Percentiles rank a stretch among this genome's conserved stretches.
Evolutionary conservation across 2,113 vertebrate genomes (phyloP).

Genomic region (Pangasianodon gigas): DNA sequence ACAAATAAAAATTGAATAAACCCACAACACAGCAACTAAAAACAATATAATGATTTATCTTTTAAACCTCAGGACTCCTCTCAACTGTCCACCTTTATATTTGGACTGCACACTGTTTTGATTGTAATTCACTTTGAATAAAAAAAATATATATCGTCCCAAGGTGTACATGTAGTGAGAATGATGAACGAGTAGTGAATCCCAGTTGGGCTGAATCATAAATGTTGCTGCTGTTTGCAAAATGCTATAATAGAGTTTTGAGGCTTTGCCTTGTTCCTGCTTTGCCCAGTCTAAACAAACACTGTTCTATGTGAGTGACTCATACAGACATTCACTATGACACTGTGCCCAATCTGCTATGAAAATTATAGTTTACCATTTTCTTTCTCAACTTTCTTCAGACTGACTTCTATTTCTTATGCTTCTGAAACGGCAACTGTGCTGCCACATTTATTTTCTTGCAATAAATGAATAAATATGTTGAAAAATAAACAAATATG

Average conservation of each 20-base stretch:
- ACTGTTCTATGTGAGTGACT: not conserved
- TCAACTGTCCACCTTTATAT: not conserved
- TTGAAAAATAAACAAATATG: not conserved
- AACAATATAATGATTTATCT: not conserved
- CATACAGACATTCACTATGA: not conserved
- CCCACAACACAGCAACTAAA: not conserved
- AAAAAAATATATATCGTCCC: not conserved
- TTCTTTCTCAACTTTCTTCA: constrained; percentile 3
- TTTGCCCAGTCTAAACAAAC: constrained; percentile 2
- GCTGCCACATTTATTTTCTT: not conserved
- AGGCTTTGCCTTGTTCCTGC: not conserved
- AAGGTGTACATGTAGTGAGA: not conserved
- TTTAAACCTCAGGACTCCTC: not conserved
- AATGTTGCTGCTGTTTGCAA: not conserved
- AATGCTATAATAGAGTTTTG: not conserved
- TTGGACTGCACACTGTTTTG: not conserved
- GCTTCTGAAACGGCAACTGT: not conserved
- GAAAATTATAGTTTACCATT: constrained; percentile 29
- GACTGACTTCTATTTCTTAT: not conserved
- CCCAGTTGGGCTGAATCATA: not conserved
- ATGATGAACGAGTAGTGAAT: not conserved
- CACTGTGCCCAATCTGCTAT: not conserved
- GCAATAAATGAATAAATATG: constrained; percentile 11
- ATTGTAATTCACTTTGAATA: not conserved
- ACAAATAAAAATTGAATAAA: not conserved